These are phyloP conservation scores for Ridgeia piscesae DNA, from an alignment of 1,140 invertebrate species.

Conservation along the genomic window DNA sequence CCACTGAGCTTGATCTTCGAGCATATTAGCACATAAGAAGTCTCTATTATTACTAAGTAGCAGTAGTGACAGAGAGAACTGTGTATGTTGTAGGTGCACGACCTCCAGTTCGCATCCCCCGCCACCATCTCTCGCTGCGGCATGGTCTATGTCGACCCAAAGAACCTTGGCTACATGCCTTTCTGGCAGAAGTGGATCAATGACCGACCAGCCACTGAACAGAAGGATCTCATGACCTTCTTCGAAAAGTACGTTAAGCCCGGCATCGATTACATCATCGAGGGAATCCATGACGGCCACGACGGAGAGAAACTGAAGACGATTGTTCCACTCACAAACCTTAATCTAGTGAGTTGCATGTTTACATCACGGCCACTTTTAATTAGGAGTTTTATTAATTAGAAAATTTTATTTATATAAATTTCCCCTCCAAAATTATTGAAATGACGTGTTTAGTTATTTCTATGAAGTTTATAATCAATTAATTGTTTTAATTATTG, in stretches of 20 bases:
- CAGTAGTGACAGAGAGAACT: too few relatives aligned
- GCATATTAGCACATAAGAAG: too few relatives aligned
- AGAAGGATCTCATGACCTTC: slow-evolving; percentile 61
- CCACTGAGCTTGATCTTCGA: neutral
- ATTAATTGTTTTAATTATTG: neutral
- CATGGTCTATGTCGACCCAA: slow-evolving; percentile 71
- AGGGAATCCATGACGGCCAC: slow-evolving; percentile 70
- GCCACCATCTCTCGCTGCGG: slow-evolving; percentile 60
- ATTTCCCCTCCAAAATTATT: neutral
- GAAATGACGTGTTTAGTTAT: neutral
- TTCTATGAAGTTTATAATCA: neutral
- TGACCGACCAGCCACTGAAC: slow-evolving; percentile 42
- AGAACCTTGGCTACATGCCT: slow-evolving; percentile 81
- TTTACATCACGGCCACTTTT: neutral
- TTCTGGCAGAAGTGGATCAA: slow-evolving; percentile 78
- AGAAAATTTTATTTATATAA: neutral
- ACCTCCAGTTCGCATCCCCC: slow-evolving; percentile 70
- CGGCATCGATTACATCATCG: slow-evolving; percentile 73
- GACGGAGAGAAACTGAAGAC: slow-evolving; percentile 72
- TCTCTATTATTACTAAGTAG: too few relatives aligned
- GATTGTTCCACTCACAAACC: slow-evolving; percentile 77
- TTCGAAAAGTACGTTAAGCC: slow-evolving; percentile 75
- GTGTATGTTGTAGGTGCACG: slow-evolving; percentile 63
- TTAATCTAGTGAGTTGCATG: slow-evolving; percentile 73
- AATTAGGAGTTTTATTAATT: neutral